Conservation (phyloP, 2,113 vertebrate genomes). For the Oryzias woworae region DNA sequence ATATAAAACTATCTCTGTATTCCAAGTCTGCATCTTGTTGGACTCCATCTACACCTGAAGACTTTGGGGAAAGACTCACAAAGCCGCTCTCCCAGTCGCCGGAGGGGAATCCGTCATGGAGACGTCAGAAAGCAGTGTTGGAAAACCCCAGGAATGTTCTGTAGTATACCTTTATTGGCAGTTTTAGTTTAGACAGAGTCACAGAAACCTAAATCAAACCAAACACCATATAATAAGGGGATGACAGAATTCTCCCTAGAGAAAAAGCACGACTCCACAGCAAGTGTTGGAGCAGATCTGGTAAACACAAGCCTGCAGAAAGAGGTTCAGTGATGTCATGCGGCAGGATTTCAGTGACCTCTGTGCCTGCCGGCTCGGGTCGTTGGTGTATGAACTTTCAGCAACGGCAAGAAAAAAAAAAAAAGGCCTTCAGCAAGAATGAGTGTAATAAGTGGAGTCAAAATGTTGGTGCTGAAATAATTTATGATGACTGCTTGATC, state of each 20-base stretch:
- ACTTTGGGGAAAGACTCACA: neutral
- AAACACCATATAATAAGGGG: neutral
- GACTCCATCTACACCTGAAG: constrained; percentile 7
- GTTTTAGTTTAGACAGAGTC: constrained; percentile 5
- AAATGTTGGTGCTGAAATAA: neutral
- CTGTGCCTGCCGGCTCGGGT: constrained; percentile 19
- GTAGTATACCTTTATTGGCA: constrained; percentile 8
- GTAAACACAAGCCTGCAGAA: constrained; percentile 5
- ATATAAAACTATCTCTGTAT: constrained; percentile 11
- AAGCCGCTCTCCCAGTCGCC: neutral
- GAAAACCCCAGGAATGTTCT: constrained; percentile 6
- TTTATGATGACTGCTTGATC: neutral
- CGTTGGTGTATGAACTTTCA: neutral
- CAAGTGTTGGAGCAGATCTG: constrained; percentile 15
- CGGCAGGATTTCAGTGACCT: constrained; percentile 27
- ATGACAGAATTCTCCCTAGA: neutral
- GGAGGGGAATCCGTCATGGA: constrained; percentile 19
- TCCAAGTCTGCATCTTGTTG: constrained; percentile 10
- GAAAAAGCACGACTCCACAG: neutral
- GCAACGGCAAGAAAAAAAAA: no score
- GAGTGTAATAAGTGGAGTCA: neutral
- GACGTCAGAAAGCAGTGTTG: constrained; percentile 1
- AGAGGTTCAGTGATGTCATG: constrained; percentile 23
- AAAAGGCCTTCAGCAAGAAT: neutral
- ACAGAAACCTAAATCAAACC: constrained; percentile 6